Base-by-base conservation (phyloP, 2,797 vertebrate species). In the Anguilla marmorata region DNA sequence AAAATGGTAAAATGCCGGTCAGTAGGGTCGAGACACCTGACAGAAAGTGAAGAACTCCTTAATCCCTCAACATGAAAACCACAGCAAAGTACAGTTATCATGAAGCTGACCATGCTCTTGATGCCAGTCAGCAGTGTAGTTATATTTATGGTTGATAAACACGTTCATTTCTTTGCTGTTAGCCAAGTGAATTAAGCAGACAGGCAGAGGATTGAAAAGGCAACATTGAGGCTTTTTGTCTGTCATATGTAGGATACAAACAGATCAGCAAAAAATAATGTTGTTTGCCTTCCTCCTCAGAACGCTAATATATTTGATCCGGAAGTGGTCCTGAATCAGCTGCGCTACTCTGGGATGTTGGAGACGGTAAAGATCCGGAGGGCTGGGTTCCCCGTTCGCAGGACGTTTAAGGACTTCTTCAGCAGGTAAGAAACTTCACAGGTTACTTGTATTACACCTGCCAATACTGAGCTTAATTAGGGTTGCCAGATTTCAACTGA, bases 281-380 rank as follows among this genome's bases (percentile, higher is more conserved):
- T 69, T 72, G 41, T 33, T 72, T 19, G 37, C 27, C 60, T 69
- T 84, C 8, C 6, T n/a, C 82, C 21, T 85, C 88, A 96, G 95
- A 96, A 96, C 0, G 93, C 97, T 0, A 95, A 96, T 92, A 95
- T 93, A 90, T 98, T 98, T 92, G 96, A 95, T 90, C 95, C 96
- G 2, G 96, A 96, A 2, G 95, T 98, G 58, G 98, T 98, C 88
- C 94, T 98, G 69, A 98, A 98, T 91, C 98, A 98, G 93, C 90
- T 98, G 69, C 95, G 95, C 27, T 98, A 98, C 90, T 98, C 98
- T 0, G 98, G 98, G 86, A 98, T 98, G 97, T 92, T 98, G 92
- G 97, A 98, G 92, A 98, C 97, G 0, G 98, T 98, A 88, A 98
- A 98, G 92, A 97, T 98, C 91, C 96, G 98, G 0, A 95, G 96